A percentile compares a stretch with the other conserved stretches of the same genome.
Conservation (phyloP, 53 echinoderm and acorn worm genomes). For the Echinometra lucunter region DNA sequence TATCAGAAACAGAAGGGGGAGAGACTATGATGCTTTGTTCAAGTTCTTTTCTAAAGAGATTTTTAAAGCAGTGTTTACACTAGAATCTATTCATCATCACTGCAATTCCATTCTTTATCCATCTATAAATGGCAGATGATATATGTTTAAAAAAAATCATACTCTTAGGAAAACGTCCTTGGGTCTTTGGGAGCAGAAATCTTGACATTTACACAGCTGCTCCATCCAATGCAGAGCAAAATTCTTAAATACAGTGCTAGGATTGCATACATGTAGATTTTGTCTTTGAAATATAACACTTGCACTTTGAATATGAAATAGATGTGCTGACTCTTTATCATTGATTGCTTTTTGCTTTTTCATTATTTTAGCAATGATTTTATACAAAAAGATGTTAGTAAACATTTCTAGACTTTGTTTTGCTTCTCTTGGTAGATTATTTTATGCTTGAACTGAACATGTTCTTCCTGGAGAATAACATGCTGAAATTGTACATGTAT, state of each 20-base stretch:
- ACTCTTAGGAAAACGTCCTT: background rate
- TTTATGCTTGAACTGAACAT: too few relatives aligned
- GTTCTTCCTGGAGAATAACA: too few relatives aligned
- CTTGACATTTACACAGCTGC: conserved; percentile 23
- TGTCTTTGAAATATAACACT: background rate
- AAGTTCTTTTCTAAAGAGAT: too few relatives aligned
- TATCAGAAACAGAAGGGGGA: background rate
- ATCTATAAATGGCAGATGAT: background rate
- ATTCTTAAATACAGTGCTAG: background rate
- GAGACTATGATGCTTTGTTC: too few relatives aligned
- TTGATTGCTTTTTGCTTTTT: too few relatives aligned
- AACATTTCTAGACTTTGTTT: too few relatives aligned
- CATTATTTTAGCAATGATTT: too few relatives aligned
- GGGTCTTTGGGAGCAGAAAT: background rate
- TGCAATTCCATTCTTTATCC: background rate
- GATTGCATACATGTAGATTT: background rate
- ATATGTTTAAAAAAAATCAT: background rate
- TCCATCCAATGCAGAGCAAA: background rate
- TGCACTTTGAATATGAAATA: background rate
- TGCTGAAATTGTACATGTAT: too few relatives aligned
- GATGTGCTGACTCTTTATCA: background rate
- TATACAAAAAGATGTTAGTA: too few relatives aligned
- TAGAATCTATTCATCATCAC: background rate
- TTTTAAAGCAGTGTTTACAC: background rate
- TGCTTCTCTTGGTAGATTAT: too few relatives aligned